Base-by-base conservation (phyloP, 2,797 vertebrate species). In the Sphenodon punctatus region DNA sequence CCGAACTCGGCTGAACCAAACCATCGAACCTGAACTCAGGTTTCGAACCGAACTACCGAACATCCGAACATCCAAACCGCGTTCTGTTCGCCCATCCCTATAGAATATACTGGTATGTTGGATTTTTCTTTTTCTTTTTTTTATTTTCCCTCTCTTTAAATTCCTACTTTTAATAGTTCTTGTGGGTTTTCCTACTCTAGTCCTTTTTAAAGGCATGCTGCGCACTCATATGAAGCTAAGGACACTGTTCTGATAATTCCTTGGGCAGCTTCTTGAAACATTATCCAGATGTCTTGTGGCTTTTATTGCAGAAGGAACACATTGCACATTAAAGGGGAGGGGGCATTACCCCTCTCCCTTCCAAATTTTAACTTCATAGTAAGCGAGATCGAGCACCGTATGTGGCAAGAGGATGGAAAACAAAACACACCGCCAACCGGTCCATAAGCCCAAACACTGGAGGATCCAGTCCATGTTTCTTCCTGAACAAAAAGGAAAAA, bases 241-340 rank as follows among this genome's bases (percentile, higher is more conserved):
- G 90, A 91, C n/a, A 20, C 80, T 83, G 81, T 36, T 88, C 59
- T 19, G 78, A 82, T 84, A 88, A 88, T 93, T 91, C 85, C 73
- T 79, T 53, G 66, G 88, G 78, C 87, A 89, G 86, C 70, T 74
- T 43, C 73, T 85, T 1, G 1, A 93, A 94, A 94, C 84, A 42
- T 72, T 89, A 59, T 90, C 93, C 93, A 94, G 93, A 93, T 93
- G 93, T 86, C 92, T 68, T 48, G 78, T 65, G 89, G 82, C 48
- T 88, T 91, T 94, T 85, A 79, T 56, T 4, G 79, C 79, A 74
- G 80, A 84, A 67, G 39, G 69, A 90, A 82, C 66, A 75, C 56
- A 45, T 85, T 77, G 67, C 89, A 67, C 2, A 2, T 36, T 36
- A 36, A 36, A 36, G 34, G 1, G 46, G 34, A 38, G 10, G 11